Conservation (phyloP, 2,113 vertebrate genomes). For the Sapayoa aenigma region DNA sequence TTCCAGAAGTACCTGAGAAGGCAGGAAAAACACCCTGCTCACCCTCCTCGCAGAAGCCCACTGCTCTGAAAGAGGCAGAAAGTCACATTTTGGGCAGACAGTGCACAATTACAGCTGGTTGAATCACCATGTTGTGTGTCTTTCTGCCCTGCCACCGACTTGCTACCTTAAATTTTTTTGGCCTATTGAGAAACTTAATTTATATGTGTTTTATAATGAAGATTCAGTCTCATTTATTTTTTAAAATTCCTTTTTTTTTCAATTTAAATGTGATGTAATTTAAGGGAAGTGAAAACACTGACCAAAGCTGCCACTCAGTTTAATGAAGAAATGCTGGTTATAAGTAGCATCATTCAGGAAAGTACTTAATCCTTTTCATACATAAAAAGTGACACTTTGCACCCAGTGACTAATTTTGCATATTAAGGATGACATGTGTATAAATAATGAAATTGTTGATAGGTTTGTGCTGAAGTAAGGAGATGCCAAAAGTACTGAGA, state of each 20-base stretch:
- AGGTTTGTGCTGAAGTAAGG: slow-evolving; percentile 67
- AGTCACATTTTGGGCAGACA: neutral
- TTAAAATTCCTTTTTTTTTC: neutral
- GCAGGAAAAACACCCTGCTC: neutral
- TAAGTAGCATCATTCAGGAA: slow-evolving; percentile 36
- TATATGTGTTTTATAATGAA: neutral
- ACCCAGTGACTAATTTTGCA: slow-evolving; percentile 69
- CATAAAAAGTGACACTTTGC: slow-evolving; percentile 68
- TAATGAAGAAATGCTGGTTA: neutral
- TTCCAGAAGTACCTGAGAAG: neutral
- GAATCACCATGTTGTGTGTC: neutral
- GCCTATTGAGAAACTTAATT: neutral
- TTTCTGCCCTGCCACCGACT: neutral
- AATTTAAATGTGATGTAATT: neutral
- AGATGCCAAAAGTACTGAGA: slow-evolving; percentile 69
- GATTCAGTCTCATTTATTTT: neutral
- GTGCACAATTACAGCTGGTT: fast-evolving
- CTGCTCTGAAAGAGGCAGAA: neutral
- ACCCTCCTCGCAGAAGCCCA: fast-evolving
- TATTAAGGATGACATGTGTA: slow-evolving; percentile 78
- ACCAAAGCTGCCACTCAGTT: neutral
- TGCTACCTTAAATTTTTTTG: neutral
- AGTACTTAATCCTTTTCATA: slow-evolving; percentile 58
- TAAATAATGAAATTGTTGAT: slow-evolving; percentile 77
- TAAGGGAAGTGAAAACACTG: neutral